These are phyloP conservation scores for Hemithea aestivaria DNA, from an alignment of 2,888 invertebrate genomes.

Conservation along the genomic window DNA sequence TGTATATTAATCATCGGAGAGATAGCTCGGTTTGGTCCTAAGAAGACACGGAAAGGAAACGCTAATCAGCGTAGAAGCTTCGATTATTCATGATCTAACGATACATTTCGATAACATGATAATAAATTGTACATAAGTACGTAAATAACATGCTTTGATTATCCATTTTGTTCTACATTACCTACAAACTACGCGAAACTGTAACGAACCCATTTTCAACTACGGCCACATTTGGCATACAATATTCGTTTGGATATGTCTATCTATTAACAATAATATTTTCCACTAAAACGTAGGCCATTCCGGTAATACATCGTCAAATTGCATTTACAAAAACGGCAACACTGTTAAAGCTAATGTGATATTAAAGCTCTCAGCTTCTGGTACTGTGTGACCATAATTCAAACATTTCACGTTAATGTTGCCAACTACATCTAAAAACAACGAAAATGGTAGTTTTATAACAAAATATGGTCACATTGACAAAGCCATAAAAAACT, in stretches of 20 bases:
- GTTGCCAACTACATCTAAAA: constrained; percentile 14
- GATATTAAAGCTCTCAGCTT: constrained; percentile 54
- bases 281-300: constrained; percentile 67
- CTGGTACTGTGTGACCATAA: constrained; percentile 18
- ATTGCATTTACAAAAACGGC: constrained; percentile 21
- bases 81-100: constrained; percentile 57
- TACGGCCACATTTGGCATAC: constrained; percentile 64
- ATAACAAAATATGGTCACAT: constrained; percentile 33
- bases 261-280: constrained; percentile 55
- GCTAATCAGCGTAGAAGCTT: constrained; percentile 60
- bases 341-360: constrained; percentile 49
- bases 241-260: constrained; percentile 45
- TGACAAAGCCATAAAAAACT: constrained; percentile 29
- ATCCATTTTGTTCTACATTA: constrained; percentile 57
- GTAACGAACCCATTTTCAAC: constrained; percentile 63
- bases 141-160: constrained; percentile 57
- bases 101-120: constrained; percentile 71
- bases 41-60: constrained; percentile 44
- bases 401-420: constrained; percentile 32
- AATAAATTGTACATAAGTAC: constrained; percentile 68
- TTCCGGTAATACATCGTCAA: constrained; percentile 32
- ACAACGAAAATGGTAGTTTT: constrained; percentile 13
- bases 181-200: constrained; percentile 67
- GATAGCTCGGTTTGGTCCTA: constrained; percentile 17
- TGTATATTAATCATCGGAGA: no score